These are phyloP conservation scores for Apamea epomidion DNA, from an alignment of 2,888 invertebrate species.

Conservation along the genomic window DNA sequence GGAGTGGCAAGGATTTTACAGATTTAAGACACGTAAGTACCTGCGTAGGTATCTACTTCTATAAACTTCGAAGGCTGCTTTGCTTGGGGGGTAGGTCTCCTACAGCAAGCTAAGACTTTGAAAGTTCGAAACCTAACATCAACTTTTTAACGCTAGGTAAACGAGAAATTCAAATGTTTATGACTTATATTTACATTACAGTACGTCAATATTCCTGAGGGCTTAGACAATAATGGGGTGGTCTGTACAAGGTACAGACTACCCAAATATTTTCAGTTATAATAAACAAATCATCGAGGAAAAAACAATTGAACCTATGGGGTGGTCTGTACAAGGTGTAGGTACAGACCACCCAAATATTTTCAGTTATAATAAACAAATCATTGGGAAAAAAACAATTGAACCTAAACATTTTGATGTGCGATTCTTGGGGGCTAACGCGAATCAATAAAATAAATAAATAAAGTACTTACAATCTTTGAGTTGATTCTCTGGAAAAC, in stretches of 20 bases:
- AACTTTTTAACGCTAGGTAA: not conserved
- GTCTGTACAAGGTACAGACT: not conserved
- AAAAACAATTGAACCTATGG: not conserved
- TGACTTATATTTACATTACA: not conserved
- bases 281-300: not conserved
- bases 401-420: not conserved
- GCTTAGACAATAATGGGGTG: not conserved
- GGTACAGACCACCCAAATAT: not conserved
- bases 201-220: not conserved
- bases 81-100: not conserved
- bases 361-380: not conserved
- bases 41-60: not conserved
- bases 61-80: not conserved
- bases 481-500: slow-evolving; percentile 74
- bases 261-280: not conserved
- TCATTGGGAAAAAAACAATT: not conserved
- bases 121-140: not conserved
- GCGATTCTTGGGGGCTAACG: not conserved
- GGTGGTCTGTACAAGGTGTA: not conserved
- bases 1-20: not conserved
- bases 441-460: not conserved
- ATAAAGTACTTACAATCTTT: slow-evolving; percentile 76
- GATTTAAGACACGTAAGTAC: not conserved
- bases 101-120: not conserved
- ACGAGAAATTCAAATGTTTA: not conserved